Base-by-base conservation (phyloP, 1,140 invertebrate genomes). In the Caenorhabditis briggsae region DNA sequence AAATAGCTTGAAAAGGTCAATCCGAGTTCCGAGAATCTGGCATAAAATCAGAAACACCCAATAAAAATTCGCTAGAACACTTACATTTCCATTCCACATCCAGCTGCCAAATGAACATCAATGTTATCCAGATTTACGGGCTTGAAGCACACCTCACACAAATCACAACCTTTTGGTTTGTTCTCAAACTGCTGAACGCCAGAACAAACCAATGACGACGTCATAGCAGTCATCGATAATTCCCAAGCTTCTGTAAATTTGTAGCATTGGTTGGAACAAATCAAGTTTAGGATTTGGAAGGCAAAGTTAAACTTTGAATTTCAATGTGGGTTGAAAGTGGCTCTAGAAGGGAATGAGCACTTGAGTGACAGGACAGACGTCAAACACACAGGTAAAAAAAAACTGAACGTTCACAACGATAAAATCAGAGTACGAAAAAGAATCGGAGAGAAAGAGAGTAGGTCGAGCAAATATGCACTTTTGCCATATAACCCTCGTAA, bases 391-490 rank as follows among this genome's bases (percentile, higher is more conserved):
- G 7, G 33, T 6, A 23, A 50, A 50, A 78, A n/a, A 25, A 48
- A 18, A 78, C 2, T 78, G 46, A 50, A 78, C 20, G 33, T 50
- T 23, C 2, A n/a, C 50, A 78, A 8, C 23, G 70, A 53, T 23
- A 23, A 78, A 53, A 53, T 78, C 46, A 53, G 41, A 78, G 46
- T 78, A 78, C n/a, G 9, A 20, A 61, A 61, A 18, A 70, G 46
- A 50, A 9, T 14, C 50, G 50, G 50, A 20, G n/a, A 20, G 20
- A 25, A n/a, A 46, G 65, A 8, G 23, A 41, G 25, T 23, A 8
- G 25, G 46, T 78, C 1, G n/a, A 78, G 70, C n/a, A 78, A 78
- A 50, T n/a, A 78, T 78, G 70, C 43, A 78, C 46, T 78, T 78
- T 78, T 20, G 48, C 33, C 33, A 33, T 33, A 33, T 33, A 33